Percentiles rank a stretch among this genome's conserved stretches.
Evolutionary conservation across 2,888 invertebrate species (phyloP).

Genomic region (Dendrolimus pini): DNA sequence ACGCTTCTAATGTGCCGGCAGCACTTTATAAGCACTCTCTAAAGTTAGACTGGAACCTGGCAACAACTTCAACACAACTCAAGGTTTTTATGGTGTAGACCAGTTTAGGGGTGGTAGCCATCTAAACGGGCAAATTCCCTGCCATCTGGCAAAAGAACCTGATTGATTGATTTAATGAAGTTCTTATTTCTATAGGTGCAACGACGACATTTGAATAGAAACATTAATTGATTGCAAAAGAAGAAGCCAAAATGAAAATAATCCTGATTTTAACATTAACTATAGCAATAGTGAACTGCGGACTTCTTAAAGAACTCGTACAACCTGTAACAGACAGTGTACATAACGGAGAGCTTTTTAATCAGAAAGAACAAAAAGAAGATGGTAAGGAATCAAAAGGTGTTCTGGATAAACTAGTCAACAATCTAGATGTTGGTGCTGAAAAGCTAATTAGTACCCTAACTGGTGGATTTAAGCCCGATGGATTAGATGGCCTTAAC

Average conservation of each 20-base stretch:
- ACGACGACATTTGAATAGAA: no score
- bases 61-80: no score
- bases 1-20: no score
- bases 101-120: no score
- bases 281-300: conserved; percentile 1
- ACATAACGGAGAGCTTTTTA: conserved; percentile 4
- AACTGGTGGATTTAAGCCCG: background rate
- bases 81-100: no score
- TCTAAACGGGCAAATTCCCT: no score
- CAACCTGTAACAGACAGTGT: conserved; percentile 5
- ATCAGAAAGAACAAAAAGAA: conserved; percentile 3
- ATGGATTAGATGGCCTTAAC: background rate
- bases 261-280: background rate
- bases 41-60: no score
- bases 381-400: conserved; percentile 4
- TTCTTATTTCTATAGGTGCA: no score
- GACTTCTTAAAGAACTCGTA: conserved; percentile 3
- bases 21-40: no score
- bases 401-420: conserved; percentile 1
- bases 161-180: no score
- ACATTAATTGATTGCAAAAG: no score
- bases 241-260: background rate
- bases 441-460: conserved; percentile 3
- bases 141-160: no score
- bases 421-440: background rate